These are phyloP conservation scores for Embiotoca jacksoni DNA, from an alignment of 2,113 vertebrate genomes.

Conservation along the genomic window DNA sequence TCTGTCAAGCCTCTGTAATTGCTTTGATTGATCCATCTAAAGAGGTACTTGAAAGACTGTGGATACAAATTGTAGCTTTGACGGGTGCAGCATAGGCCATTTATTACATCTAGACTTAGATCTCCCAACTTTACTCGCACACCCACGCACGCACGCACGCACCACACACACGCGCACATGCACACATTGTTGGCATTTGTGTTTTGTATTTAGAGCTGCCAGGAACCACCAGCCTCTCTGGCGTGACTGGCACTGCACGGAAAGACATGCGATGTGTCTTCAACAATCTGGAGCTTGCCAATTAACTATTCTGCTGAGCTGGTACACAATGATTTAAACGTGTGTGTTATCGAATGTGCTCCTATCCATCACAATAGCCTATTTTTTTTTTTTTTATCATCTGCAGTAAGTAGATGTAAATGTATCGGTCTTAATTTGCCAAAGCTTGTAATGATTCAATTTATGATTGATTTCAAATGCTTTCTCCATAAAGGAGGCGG, in stretches of 20 bases:
- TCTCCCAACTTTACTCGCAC: not conserved
- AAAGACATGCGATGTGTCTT: conserved; percentile 55
- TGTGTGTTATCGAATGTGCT: conserved; percentile 16
- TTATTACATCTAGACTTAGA: conserved; percentile 24
- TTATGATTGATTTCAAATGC: conserved; percentile 39
- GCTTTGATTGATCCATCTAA: conserved; percentile 72
- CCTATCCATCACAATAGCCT: conserved; percentile 29
- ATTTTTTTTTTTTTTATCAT: conserved; percentile 21
- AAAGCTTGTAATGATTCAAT: conserved; percentile 53
- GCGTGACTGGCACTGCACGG: conserved; percentile 46
- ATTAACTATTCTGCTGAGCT: conserved; percentile 55
- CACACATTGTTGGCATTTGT: conserved; percentile 41
- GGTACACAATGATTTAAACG: conserved; percentile 35
- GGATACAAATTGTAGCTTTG: conserved; percentile 46
- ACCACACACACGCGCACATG: not conserved
- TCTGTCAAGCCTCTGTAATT: conserved; percentile 67
- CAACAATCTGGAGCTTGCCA: conserved; percentile 45
- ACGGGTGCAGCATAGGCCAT: conserved; percentile 21
- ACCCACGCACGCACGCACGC: not conserved
- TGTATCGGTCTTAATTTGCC: conserved; percentile 45
- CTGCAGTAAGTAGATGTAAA: conserved; percentile 44
- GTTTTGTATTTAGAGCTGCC: conserved; percentile 53
- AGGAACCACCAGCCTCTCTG: conserved; percentile 60
- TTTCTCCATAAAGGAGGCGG: not conserved
- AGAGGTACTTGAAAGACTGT: conserved; percentile 59